These are phyloP conservation scores for Hipparchia sbordonii DNA, from an alignment of 2,888 invertebrate species.

Conservation along the genomic window DNA sequence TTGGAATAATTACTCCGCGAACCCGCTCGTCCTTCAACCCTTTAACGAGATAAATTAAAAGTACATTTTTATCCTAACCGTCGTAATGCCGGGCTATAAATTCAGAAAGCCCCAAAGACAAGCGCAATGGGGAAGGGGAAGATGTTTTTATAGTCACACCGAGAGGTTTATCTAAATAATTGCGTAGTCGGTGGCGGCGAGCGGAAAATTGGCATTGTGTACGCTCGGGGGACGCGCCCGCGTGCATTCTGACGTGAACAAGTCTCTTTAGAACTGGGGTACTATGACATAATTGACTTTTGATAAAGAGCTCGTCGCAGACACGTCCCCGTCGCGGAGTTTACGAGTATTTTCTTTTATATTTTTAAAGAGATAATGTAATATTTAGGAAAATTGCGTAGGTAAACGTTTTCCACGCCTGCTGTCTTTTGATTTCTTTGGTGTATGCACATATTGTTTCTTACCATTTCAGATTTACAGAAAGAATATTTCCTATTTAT, in stretches of 20 bases:
- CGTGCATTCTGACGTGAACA: conserved; percentile 44
- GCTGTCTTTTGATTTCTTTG: too few species aligned
- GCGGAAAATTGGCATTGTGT: conserved; percentile 80
- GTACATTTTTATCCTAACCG: conserved; percentile 82
- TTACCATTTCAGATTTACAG: too few species aligned
- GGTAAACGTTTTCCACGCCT: too few species aligned
- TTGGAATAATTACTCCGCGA: conserved; percentile 81
- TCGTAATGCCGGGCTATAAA: conserved; percentile 78
- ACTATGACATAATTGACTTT: conserved; percentile 41
- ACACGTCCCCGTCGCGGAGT: not conserved
- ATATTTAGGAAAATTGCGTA: too few species aligned
- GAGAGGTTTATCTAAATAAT: conserved; percentile 83
- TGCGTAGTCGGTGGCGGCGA: conserved; percentile 80
- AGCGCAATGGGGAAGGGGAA: conserved; percentile 72
- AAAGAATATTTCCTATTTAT: too few species aligned
- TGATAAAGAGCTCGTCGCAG: conserved; percentile 32
- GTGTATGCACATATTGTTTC: too few species aligned
- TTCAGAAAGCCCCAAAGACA: conserved; percentile 82
- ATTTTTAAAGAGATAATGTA: not conserved
- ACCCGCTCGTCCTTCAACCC: conserved; percentile 81
- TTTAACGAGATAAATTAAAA: conserved; percentile 84
- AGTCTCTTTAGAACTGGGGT: conserved; percentile 41
- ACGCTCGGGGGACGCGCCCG: conserved; percentile 45
- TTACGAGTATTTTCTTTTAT: not conserved
- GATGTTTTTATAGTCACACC: conserved; percentile 82